Conservation (phyloP, 2,888 invertebrate genomes). For the Cheilosia variabilis region DNA sequence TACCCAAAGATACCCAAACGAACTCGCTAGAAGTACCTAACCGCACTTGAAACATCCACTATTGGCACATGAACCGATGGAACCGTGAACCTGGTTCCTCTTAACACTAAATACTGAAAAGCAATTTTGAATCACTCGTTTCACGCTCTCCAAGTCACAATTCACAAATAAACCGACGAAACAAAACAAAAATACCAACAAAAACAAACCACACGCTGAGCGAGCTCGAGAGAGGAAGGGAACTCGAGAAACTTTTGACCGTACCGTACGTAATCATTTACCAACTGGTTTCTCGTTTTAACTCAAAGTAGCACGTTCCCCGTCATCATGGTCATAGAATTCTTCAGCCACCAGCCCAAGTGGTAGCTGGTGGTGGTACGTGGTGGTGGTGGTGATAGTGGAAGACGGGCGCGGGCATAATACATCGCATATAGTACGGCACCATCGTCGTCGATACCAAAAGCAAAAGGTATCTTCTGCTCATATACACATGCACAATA, state of each 20-base stretch:
- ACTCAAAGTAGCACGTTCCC: conserved; percentile 48
- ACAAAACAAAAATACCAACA: conserved; percentile 36
- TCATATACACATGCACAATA: neutral
- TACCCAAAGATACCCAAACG: no score
- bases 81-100: conserved; percentile 38
- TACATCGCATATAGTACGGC: conserved; percentile 34
- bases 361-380: conserved; percentile 22
- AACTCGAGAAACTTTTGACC: conserved; percentile 49
- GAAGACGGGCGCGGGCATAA: conserved; percentile 9
- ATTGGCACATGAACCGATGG: neutral
- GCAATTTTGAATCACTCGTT: conserved; percentile 22
- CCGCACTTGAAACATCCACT: neutral
- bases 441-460: conserved; percentile 11
- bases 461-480: conserved; percentile 39
- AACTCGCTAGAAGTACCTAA: neutral
- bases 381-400: neutral
- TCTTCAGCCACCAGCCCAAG: conserved; percentile 48
- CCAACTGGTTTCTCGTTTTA: conserved; percentile 60
- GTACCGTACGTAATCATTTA: conserved; percentile 65
- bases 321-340: conserved; percentile 40
- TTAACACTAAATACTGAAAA: conserved; percentile 46
- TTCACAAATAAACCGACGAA: conserved; percentile 47
- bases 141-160: neutral
- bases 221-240: conserved; percentile 9
- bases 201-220: conserved; percentile 47